Percentiles rank a stretch among this genome's conserved stretches.
These are phyloP conservation scores for Buathra laborator DNA, from an alignment of 2,888 invertebrate genomes.

Conservation along the genomic window DNA sequence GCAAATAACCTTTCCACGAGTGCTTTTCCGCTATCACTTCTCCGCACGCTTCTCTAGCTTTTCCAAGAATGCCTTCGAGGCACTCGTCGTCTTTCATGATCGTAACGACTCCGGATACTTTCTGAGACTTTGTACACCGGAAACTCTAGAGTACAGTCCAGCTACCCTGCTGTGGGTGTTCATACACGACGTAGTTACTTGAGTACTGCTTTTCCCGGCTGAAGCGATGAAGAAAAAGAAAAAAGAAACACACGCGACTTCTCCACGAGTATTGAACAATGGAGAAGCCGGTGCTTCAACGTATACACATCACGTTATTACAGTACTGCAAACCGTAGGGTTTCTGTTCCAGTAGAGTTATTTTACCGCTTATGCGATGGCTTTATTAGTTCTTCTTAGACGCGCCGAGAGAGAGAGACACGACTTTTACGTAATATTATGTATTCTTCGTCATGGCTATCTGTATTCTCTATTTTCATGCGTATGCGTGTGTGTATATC, in stretches of 20 bases:
- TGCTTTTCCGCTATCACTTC: conserved; percentile 13
- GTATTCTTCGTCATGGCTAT: conserved; percentile 8
- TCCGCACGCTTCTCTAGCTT: conserved; percentile 7
- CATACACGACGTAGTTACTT: conserved; percentile 12
- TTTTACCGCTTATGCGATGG: conserved; percentile 46
- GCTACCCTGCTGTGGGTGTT: neutral
- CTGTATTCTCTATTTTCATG: neutral
- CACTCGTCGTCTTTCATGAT: conserved; percentile 23
- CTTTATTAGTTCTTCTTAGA: conserved; percentile 56
- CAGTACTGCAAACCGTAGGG: neutral
- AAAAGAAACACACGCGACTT: conserved; percentile 22
- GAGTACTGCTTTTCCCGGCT: conserved; percentile 12
- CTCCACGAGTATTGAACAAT: conserved; percentile 44
- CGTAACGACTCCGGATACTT: conserved; percentile 58
- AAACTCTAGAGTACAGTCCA: conserved; percentile 55
- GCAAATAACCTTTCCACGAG: neutral
- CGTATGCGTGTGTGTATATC: neutral
- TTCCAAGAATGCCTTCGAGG: conserved; percentile 19
- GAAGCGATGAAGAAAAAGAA: conserved; percentile 6
- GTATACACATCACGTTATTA: neutral
- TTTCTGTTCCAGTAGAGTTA: conserved; percentile 2
- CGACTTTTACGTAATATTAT: conserved; percentile 13
- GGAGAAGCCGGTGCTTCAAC: conserved; percentile 22
- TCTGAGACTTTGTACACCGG: conserved; percentile 55
- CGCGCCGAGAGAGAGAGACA: conserved; percentile 27